These are phyloP conservation scores for Eristalinus aeneus DNA, from an alignment of 2,888 invertebrate genomes.

Conservation along the genomic window DNA sequence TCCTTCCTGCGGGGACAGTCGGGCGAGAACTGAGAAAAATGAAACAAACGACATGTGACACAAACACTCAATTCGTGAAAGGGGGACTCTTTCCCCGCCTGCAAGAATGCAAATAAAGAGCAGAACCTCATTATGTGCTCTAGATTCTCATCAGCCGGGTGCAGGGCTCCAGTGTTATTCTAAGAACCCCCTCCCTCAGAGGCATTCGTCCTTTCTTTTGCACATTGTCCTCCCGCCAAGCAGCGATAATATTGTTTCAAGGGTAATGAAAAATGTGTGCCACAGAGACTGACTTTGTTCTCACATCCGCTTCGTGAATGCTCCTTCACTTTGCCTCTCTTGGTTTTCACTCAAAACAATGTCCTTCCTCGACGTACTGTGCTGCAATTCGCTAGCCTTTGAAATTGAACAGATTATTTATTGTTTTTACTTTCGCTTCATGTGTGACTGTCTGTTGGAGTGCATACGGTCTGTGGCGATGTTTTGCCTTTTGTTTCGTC, in stretches of 20 bases:
- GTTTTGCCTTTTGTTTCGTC: constrained; percentile 45
- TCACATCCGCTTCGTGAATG: neutral
- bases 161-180: neutral
- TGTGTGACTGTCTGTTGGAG: neutral
- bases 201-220: neutral
- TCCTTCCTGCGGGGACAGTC: constrained; percentile 4
- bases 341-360: neutral
- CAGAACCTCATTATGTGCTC: constrained; percentile 38
- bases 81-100: neutral
- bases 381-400: constrained; percentile 19
- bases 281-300: constrained; percentile 38
- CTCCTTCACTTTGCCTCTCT: constrained; percentile 41
- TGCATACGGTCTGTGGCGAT: neutral
- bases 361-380: neutral
- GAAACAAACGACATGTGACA: constrained; percentile 1
- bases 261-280: constrained; percentile 68
- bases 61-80: neutral
- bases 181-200: neutral
- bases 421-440: constrained; percentile 38
- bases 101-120: constrained; percentile 34
- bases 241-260: constrained; percentile 62
- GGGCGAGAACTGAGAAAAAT: neutral
- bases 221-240: constrained; percentile 39
- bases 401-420: constrained; percentile 64
- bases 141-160: neutral